These are phyloP conservation scores for Anoplophora glabripennis DNA, from an alignment of 1,140 invertebrate species.

Conservation along the genomic window DNA sequence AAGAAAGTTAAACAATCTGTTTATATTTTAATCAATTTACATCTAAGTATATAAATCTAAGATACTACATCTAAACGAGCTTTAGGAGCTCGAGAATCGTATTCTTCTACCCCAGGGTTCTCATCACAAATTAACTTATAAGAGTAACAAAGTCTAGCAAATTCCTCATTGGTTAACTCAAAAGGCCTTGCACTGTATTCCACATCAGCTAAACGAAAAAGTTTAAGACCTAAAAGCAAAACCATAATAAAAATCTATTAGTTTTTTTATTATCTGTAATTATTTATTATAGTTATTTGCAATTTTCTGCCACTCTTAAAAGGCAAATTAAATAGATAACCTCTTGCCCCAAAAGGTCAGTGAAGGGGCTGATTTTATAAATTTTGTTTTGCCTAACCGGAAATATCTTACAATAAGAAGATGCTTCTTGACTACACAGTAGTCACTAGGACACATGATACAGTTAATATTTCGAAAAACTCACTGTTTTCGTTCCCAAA, in stretches of 20 bases:
- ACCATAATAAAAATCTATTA: neutral
- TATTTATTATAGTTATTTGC: no score
- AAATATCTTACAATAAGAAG: no score
- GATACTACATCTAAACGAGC: neutral
- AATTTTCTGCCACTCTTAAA: no score
- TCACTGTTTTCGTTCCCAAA: no score
- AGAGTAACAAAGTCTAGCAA: constrained; percentile 70
- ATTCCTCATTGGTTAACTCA: constrained; percentile 75
- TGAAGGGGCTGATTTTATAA: no score
- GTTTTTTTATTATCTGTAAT: no score
- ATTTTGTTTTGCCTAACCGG: no score
- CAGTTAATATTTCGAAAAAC: no score
- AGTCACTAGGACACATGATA: no score
- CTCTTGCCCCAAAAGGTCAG: no score
- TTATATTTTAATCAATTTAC: neutral
- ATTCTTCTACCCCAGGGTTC: constrained; percentile 67
- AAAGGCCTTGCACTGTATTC: constrained; percentile 66
- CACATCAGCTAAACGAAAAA: constrained; percentile 73
- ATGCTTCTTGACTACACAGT: no score
- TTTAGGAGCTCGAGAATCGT: constrained; percentile 66
- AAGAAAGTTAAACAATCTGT: neutral
- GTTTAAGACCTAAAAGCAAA: constrained; percentile 46
- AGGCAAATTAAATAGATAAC: no score
- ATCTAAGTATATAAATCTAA: neutral
- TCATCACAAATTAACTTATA: constrained; percentile 71